phyloP scores from a whole-genome alignment of 2,797 vertebrate genomes.

The Nannoperca obscura region DNA sequence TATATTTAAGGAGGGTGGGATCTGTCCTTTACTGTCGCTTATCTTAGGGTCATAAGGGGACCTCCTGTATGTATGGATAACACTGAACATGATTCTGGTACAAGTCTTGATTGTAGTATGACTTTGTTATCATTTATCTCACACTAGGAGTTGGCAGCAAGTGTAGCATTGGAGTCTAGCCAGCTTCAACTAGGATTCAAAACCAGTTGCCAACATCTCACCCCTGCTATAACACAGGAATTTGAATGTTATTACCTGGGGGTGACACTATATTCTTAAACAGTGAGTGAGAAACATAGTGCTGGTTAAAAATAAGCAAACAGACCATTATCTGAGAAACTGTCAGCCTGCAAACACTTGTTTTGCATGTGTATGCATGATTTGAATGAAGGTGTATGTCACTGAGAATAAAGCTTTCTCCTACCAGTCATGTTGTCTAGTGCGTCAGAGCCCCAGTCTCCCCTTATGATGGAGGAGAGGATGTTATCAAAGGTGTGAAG shows the following conservation, averaged over 20 bases:
- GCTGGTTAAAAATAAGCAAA: conserved; percentile 27
- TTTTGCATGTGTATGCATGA: not conserved
- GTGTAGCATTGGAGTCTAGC: not conserved
- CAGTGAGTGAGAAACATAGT: conserved; percentile 7
- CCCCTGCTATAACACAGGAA: not conserved
- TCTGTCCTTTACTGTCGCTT: not conserved
- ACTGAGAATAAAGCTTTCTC: conserved; percentile 3
- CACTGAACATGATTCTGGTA: not conserved
- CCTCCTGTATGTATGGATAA: not conserved
- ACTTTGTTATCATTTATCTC: conserved; percentile 7
- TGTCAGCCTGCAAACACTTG: not conserved
- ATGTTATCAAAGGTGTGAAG: conserved; percentile 92
- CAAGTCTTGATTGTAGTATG: not conserved
- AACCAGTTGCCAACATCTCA: conserved; percentile 4
- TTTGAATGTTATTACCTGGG: not conserved
- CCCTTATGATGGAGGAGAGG: conserved; percentile 90
- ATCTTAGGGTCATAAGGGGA: not conserved
- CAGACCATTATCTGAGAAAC: conserved; percentile 23
- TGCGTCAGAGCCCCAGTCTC: conserved; percentile 93
- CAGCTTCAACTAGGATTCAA: conserved; percentile 4
- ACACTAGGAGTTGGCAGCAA: not conserved
- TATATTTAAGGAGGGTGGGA: not conserved
- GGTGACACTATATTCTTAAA: not conserved
- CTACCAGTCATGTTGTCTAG: conserved; percentile 93
- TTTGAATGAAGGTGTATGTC: not conserved